phyloP scores from a whole-genome alignment of 2,113 vertebrate species.

The Patagioenas fasciata region DNA sequence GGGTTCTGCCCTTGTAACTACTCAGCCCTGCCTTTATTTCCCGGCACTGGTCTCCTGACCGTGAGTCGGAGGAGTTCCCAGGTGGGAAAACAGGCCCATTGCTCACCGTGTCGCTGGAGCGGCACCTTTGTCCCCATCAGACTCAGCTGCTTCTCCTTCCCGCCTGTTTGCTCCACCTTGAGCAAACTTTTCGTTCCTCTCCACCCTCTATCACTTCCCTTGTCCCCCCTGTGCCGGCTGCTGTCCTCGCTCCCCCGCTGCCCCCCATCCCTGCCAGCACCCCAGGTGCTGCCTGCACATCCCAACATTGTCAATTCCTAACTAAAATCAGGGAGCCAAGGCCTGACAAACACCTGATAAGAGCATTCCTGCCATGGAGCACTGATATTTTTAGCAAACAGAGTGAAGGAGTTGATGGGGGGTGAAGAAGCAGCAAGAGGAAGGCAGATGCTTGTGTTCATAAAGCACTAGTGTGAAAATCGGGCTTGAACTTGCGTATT shows the following conservation, averaged over 20 bases:
- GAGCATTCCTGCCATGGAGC: not conserved
- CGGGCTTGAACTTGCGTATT: not conserved
- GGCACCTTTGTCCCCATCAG: fast-evolving
- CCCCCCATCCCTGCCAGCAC: not conserved
- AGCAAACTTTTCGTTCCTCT: not conserved
- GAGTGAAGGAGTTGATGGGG: not conserved
- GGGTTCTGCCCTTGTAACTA: not conserved
- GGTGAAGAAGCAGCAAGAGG: not conserved
- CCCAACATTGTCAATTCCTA: not conserved
- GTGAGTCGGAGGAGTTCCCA: not conserved
- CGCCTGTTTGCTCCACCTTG: not conserved
- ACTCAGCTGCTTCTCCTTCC: not conserved
- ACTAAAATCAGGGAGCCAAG: not conserved
- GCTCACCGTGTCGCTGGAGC: not conserved
- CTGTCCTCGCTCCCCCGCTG: not conserved
- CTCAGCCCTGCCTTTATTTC: not conserved
- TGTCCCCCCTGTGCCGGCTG: fast-evolving
- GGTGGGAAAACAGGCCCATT: not conserved
- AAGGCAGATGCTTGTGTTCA: not conserved
- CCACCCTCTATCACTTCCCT: fast-evolving
- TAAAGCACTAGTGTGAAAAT: not conserved
- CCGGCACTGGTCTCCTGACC: not conserved
- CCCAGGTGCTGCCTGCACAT: not conserved
- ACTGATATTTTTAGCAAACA: not conserved
- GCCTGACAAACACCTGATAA: not conserved